phyloP scores from a whole-genome alignment of 2,797 vertebrate species.

The Sparidentex hasta region DNA sequence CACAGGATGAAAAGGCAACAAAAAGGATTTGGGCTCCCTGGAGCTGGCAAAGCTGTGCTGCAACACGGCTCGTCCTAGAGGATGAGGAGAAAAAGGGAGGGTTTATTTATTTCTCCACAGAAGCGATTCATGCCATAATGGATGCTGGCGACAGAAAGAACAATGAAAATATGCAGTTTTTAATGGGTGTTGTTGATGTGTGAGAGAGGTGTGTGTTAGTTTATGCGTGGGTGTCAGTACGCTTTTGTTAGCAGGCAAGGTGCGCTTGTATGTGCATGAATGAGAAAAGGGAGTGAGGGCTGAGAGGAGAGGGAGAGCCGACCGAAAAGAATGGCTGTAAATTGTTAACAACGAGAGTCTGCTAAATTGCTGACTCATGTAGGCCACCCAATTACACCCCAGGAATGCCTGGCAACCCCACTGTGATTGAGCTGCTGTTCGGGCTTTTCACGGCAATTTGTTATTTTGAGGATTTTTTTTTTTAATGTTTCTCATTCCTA shows the following conservation, averaged over 20 bases:
- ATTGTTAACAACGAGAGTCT: constrained; percentile 48
- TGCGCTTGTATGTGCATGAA: constrained; percentile 5
- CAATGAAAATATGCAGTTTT: constrained; percentile 14
- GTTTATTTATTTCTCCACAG: constrained; percentile 37
- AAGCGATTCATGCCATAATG: constrained; percentile 47
- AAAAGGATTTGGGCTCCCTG: constrained; percentile 47
- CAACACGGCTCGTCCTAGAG: constrained; percentile 36
- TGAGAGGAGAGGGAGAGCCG: constrained; percentile 31
- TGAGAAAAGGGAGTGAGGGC: neutral
- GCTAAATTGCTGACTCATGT: constrained; percentile 77
- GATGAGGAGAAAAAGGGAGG: constrained; percentile 19
- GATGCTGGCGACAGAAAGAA: constrained; percentile 43
- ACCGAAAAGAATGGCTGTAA: constrained; percentile 57
- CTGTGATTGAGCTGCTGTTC: constrained; percentile 66
- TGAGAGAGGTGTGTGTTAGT: neutral
- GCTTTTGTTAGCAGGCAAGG: constrained; percentile 11
- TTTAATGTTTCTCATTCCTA: constrained; percentile 32
- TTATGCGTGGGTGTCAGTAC: neutral
- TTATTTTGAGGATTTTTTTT: constrained; percentile 63
- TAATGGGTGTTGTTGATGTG: constrained; percentile 4
- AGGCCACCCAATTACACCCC: constrained; percentile 67
- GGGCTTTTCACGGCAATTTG: constrained; percentile 64
- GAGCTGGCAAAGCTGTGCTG: constrained; percentile 43
- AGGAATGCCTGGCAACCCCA: constrained; percentile 51
- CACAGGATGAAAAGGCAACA: constrained; percentile 41